Evolutionary conservation across 2,797 vertebrate genomes (phyloP).

Genomic region (Parambassis ranga): DNA sequence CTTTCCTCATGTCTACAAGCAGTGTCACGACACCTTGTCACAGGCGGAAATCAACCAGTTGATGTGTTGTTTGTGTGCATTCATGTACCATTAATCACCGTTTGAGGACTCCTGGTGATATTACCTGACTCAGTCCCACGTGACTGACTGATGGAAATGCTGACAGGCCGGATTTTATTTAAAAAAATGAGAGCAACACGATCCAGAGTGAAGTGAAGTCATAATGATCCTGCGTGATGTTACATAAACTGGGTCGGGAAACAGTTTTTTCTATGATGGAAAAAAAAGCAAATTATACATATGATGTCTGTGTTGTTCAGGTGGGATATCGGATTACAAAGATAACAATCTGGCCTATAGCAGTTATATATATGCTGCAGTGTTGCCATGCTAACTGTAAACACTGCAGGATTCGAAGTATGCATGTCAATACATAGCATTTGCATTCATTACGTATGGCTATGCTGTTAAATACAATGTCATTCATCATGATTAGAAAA

Average conservation of each 20-base stretch:
- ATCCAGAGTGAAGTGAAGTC: conserved; percentile 1
- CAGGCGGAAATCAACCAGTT: conserved; percentile 22
- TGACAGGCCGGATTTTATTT: conserved; percentile 39
- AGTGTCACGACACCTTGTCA: conserved; percentile 32
- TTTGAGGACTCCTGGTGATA: conserved; percentile 24
- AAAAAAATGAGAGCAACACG: not conserved
- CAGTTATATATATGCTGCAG: too few species aligned
- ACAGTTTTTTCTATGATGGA: conserved; percentile 29
- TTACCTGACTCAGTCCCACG: conserved; percentile 24
- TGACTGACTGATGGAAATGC: conserved; percentile 48
- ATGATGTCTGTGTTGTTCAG: not conserved
- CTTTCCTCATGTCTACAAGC: too few species aligned
- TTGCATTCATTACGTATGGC: too few species aligned
- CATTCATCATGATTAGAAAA: too few species aligned
- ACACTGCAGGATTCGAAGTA: too few species aligned
- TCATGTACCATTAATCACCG: conserved; percentile 18
- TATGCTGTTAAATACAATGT: too few species aligned
- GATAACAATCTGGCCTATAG: too few species aligned
- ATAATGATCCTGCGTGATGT: conserved; percentile 4
- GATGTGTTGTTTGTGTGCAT: conserved; percentile 35
- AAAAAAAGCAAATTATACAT: conserved; percentile 20
- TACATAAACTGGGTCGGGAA: not conserved
- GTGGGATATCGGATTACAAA: too few species aligned
- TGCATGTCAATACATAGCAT: too few species aligned
- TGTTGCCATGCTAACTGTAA: too few species aligned